phyloP scores from a whole-genome alignment of 2,113 vertebrate genomes.

The Gymnocephalus cernua region DNA sequence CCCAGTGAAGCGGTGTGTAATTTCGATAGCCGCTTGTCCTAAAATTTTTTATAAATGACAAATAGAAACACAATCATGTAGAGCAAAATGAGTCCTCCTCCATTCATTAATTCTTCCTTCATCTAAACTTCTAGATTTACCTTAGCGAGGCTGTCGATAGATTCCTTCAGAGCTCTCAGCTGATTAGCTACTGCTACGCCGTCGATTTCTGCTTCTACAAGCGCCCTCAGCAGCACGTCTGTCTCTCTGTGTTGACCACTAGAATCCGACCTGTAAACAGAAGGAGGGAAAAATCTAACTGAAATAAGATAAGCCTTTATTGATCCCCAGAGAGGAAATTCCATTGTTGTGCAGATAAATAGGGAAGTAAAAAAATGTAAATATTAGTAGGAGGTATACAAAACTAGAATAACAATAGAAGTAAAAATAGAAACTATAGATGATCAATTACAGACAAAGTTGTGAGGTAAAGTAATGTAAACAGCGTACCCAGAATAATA shows the following conservation, averaged over 20 bases:
- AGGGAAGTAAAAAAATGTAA: too few species aligned
- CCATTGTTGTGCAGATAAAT: neutral
- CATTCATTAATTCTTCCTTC: neutral
- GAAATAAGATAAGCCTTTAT: neutral
- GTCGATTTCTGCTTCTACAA: conserved; percentile 92
- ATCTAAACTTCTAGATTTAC: conserved; percentile 64
- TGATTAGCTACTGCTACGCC: conserved; percentile 90
- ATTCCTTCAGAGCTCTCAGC: conserved; percentile 87
- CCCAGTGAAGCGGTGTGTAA: conserved; percentile 84
- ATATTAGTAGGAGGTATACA: too few species aligned
- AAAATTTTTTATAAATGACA: neutral
- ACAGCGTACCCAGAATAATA: too few species aligned
- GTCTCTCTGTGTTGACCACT: conserved; percentile 83
- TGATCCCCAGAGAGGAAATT: neutral
- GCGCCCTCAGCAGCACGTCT: conserved; percentile 87
- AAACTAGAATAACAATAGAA: neutral
- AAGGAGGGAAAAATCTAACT: neutral
- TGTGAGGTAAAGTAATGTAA: too few species aligned
- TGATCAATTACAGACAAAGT: too few species aligned
- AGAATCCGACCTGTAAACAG: conserved; percentile 68
- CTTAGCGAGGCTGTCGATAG: conserved; percentile 84
- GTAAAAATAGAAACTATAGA: too few species aligned
- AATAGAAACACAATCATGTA: neutral
- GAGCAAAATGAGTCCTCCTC: neutral
- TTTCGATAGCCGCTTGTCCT: conserved; percentile 89